Base-by-base conservation (phyloP, 2,113 vertebrate species). In the Carassius carassius region DNA sequence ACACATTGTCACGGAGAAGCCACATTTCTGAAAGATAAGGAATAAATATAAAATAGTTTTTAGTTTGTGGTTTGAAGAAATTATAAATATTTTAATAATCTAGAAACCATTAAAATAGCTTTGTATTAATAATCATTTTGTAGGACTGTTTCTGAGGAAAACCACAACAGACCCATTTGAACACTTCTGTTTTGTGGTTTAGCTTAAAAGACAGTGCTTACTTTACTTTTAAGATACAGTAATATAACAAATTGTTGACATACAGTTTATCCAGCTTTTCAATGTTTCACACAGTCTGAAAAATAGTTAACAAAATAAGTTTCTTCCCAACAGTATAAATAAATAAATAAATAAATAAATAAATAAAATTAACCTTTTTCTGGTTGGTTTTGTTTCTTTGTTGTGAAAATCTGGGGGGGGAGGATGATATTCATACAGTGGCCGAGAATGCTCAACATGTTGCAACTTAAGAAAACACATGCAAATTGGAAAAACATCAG, bases 1-100 rank as follows among this genome's bases (percentile, higher is more conserved):
- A 84, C 23, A 76, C 56, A 19, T 76, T 35, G 23, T 76, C 72
- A 51, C 65, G 23, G 23, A 84, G 82, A 35, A 47, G 72, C 82
- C 82, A 84, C 10, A 21, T 23, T 17, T 75, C 82, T 83, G 70
- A 29, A 72, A 75, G 32, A 44, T 19, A 23, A 58, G 19, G 6
- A 58, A 9, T 58, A 58, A 58, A 58, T n/a, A n/a, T 58, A n/a
- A 10, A 44, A 44, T 44, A 41, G 21, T 10, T 60, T 21, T 2
- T 58, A 56, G 56, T 58, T n/a, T 60, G 56, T 56, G 19, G 54
- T 56, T 56, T 56, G 17, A 56, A 56, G 54, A 19, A 7, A 56
- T 56, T 56, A 56, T 56, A 56, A n/a, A 60, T n/a, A 60, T 60
- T 60, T 21, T 0, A 60, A 60, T 60, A 11, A 60, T 58, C 56